These are phyloP conservation scores for Corella eumyota DNA, from an alignment of 23 tunicate genomes.

Conservation along the genomic window DNA sequence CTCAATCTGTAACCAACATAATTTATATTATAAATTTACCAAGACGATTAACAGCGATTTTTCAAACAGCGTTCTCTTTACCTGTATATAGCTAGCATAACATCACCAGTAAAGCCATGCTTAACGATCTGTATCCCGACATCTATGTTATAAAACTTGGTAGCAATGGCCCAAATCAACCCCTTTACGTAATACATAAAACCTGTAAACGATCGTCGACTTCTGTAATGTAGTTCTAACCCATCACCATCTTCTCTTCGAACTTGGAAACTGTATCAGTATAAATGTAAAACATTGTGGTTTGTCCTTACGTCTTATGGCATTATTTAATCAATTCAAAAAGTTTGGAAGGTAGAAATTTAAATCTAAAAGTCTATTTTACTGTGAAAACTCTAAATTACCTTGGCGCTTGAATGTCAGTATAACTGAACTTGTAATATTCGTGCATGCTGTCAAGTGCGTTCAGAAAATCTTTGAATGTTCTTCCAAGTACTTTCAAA, in stretches of 20 bases:
- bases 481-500: constrained; percentile 31
- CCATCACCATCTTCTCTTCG: constrained; percentile 24
- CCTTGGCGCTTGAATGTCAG: constrained; percentile 41
- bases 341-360: too few species aligned
- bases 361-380: too few species aligned
- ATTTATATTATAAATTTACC: too few species aligned
- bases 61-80: neutral
- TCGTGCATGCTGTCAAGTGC: constrained; percentile 50
- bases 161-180: constrained; percentile 18
- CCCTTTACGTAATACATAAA: constrained; percentile 38
- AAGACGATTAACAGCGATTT: too few species aligned
- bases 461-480: constrained; percentile 28
- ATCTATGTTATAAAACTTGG: constrained; percentile 12
- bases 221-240: constrained; percentile 30
- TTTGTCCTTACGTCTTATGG: too few species aligned
- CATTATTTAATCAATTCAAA: too few species aligned
- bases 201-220: constrained; percentile 34
- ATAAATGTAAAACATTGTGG: too few species aligned
- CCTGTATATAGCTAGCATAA: constrained; percentile 32
- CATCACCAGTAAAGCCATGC: constrained; percentile 39
- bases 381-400: too few species aligned
- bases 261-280: constrained; percentile 28
- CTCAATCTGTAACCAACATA: constrained; percentile 11
- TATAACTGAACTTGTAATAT: constrained; percentile 18
- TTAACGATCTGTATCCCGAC: constrained; percentile 18